Percentiles rank a stretch among this genome's conserved stretches.
Evolutionary conservation across 2,888 invertebrate species (phyloP).

Genomic region (Oegoconia quadripuncta): DNA sequence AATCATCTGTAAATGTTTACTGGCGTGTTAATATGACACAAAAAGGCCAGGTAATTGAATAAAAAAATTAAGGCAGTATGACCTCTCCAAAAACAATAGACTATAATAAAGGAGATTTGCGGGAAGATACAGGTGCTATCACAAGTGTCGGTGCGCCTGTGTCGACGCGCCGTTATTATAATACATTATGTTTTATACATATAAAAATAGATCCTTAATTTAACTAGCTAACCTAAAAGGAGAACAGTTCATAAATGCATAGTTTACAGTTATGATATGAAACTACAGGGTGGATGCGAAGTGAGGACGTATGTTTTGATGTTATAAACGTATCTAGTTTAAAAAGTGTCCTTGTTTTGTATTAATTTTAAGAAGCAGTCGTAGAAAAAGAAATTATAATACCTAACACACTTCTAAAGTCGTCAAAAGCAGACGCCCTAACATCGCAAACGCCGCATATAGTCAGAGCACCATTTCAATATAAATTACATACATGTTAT

Average conservation of each 20-base stretch:
- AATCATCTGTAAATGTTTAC: no score
- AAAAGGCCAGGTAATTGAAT: no score
- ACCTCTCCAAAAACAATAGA: neutral
- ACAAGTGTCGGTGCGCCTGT: slow-evolving; percentile 14
- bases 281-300: slow-evolving; percentile 35
- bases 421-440: neutral
- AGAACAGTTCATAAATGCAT: slow-evolving; percentile 66
- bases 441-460: slow-evolving; percentile 10
- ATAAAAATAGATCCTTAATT: slow-evolving; percentile 69
- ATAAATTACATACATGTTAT: slow-evolving; percentile 21
- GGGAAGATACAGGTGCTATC: slow-evolving; percentile 10
- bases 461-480: slow-evolving; percentile 69
- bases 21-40: no score
- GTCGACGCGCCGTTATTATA: slow-evolving; percentile 10
- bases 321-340: no score
- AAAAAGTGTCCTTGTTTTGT: no score
- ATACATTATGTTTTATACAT: slow-evolving; percentile 35
- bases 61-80: no score
- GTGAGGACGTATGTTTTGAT: neutral
- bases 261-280: slow-evolving; percentile 72
- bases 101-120: neutral
- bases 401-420: neutral
- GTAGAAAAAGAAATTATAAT: no score
- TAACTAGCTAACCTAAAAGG: slow-evolving; percentile 52
- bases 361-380: no score